Percentiles rank a stretch among this genome's conserved stretches.
Evolutionary conservation across 2,888 invertebrate genomes (phyloP).

Genomic region (Anoncus sp.): DNA sequence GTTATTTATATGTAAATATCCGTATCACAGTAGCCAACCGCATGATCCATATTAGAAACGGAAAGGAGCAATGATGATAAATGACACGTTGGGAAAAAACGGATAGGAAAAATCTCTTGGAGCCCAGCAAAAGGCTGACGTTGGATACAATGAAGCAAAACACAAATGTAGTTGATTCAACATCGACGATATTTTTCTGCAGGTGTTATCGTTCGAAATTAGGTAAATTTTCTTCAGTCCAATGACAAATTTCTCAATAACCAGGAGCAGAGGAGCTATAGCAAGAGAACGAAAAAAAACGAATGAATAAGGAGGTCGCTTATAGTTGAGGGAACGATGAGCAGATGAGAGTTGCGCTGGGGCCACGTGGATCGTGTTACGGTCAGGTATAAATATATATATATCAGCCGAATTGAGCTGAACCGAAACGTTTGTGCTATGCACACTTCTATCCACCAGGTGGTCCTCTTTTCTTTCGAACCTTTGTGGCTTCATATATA

Average conservation of each 20-base stretch:
- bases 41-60: conserved; percentile 18
- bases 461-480: conserved; percentile 58
- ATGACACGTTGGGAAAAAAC: background rate
- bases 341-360: conserved; percentile 44
- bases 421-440: conserved; percentile 18
- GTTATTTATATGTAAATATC: conserved; percentile 37
- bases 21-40: background rate
- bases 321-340: conserved; percentile 56
- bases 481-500: conserved; percentile 13
- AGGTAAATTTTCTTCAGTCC: no score
- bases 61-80: background rate
- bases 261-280: conserved; percentile 28
- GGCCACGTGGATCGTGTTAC: conserved; percentile 66
- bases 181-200: no score
- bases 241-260: conserved; percentile 6
- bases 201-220: no score
- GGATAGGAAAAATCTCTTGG: no score
- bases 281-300: conserved; percentile 21
- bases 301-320: conserved; percentile 67
- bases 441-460: conserved; percentile 64
- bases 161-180: no score
- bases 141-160: no score
- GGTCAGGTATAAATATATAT: conserved; percentile 63
- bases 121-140: no score
- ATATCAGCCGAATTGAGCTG: conserved; percentile 18